Base-by-base conservation (phyloP, 2,888 invertebrate genomes). In the Coelinius sp. region DNA sequence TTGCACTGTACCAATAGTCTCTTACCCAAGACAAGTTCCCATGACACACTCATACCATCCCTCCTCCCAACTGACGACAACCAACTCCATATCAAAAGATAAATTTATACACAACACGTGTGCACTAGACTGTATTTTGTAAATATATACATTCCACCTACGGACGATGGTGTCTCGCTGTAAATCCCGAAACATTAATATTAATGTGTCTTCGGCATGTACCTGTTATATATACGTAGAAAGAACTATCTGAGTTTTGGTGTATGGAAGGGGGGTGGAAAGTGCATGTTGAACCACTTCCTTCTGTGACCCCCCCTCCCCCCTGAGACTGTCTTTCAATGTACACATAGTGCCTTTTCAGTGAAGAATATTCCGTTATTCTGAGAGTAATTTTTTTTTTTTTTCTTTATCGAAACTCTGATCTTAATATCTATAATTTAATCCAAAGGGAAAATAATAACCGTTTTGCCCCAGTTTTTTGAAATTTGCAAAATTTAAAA, bases 151-250 rank as follows among this genome's bases (percentile, higher is more conserved):
- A 77, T 80, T 77, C 76, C 73, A 77, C 63, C 77, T 77, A 74
- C 71, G 72, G 41, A 73, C 75, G 77, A 77, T 69, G 63, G 73
- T 49, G 77, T 80, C 82, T 83, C 82, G 80, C 71, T 77, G 83
- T 84, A 84, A 85, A 85, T 84, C 83, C 82, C 80, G 76, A 78
- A 77, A 79, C 84, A 85, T 85, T 85, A 85, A 85, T 85, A 85
- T 85, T 85, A 85, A 85, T 85, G 83, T 79, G 78, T 80, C 85
- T 84, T 83, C 80, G 85, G 83, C 80, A 82, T 80, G 79, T 79
- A 77, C 78, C 56, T 56, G 31, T n/a, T 77, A 79, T 14, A 8
- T 20, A 20, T 79, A 44, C 53, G 69, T 44, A 38, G 63, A 70
- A 71, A 63, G 53, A 41, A 64, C 38, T 31, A 68, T 27, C 63